Base-by-base conservation (phyloP, 2,113 vertebrate species). In the Antennarius striatus region DNA sequence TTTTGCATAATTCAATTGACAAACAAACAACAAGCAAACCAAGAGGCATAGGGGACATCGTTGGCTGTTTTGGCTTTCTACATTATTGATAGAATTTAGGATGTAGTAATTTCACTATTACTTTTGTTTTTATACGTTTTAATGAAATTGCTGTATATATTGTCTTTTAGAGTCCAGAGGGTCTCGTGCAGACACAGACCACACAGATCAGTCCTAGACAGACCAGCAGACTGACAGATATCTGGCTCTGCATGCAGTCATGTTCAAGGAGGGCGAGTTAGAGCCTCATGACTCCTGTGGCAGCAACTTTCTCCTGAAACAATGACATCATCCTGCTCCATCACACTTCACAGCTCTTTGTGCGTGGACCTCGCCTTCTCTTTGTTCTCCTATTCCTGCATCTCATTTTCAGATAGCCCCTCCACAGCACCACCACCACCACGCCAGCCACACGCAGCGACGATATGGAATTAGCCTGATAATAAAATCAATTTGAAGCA, bases 301-400 rank as follows among this genome's bases (percentile, higher is more conserved):
- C 65, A 78, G 78, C 80, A 84, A 87, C 83, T 88, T 85, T 87
- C 85, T 89, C 85, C 82, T 15, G 66, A 83, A 87, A 88, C 85
- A 77, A 86, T 91, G 89, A 91, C 84, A 85, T 91, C 88, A 91
- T 87, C 83, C 75, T 54, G 58, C 69, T 83, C 83, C 58, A 74
- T 77, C 76, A 49, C 84, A 80, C 83, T 77, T 79, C 76, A 10
- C 71, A 63, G 72, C 79, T 56, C 62, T 6, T 68, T 40, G 73
- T 70, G 68, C 75, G 72, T 73, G 73, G 81, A 79, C 71, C 84
- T 73, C 56, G 46, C 49, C 74, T 50, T 57, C 75, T 78, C 87
- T 88, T 85, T 88, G 80, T 86, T 84, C 86, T 81, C 5, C 40
- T 13, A 0, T 22, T 53, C 56, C 72, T 56, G 72, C 82, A 77